Base-by-base conservation (phyloP, 2,797 vertebrate species). In the Diplodus sargus region DNA sequence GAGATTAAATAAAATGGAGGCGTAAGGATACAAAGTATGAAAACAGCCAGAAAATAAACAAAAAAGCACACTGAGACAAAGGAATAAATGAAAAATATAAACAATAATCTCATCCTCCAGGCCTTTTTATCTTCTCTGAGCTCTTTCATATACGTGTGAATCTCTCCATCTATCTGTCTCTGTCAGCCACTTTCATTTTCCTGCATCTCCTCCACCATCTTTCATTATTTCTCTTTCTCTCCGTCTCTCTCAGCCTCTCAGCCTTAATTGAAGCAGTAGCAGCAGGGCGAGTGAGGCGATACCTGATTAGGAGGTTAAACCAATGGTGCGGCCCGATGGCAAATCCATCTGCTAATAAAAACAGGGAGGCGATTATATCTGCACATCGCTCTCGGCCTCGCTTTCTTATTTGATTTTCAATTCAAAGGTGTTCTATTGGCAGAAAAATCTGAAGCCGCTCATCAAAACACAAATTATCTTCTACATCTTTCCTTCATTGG, bases 331-430 rank as follows among this genome's bases (percentile, higher is more conserved):
- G 88, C 86, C 87, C 70, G 76, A 89, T 90, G 90, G 91, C 88
- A 90, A 91, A 94, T 93, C 94, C 90, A 91, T 90, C 89, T 83
- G 90, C 85, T 92, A 92, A 93, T 94, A 93, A 93, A 93, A 92
- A 79, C 79, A 71, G 63, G 67, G 85, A 85, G 88, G 85, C 78
- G 85, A 93, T 94, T 89, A 87, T 82, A 90, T 88, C 87, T 85
- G 74, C 58, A 45, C 67, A 2, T 4, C 22, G 13, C 42, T 34
- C 63, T 48, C n/a, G 4, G 70, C 45, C 20, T 47, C 49, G 28
- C 61, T 20, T 74, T 58, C 70, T 75, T 67, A 79, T 89, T 88
- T 89, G 75, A 82, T 81, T 83, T 81, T 79, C 76, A 76, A 47
- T 82, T 73, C 71, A 70, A 78, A 74, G 17, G 56, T 74, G 77